Percentiles rank a stretch among this genome's conserved stretches.
Conservation (phyloP, 2,113 vertebrate species). For the Passer montanus region DNA sequence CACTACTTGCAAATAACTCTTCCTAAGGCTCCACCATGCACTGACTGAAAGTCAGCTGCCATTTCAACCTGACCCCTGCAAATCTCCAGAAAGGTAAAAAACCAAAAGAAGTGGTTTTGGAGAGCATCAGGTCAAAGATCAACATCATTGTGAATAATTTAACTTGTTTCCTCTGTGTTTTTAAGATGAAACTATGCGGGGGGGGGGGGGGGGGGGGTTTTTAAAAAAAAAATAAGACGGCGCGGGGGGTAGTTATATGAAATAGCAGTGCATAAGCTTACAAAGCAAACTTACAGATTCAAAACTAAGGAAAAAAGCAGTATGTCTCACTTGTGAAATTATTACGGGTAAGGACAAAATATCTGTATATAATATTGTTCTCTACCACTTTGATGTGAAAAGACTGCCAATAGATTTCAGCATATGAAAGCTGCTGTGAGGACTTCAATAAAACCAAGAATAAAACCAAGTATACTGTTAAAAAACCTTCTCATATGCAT, state of each 20-base stretch:
- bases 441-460: conserved; percentile 51
- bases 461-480: conserved; percentile 18
- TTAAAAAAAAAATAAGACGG: too few relatives aligned
- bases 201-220: neutral
- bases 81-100: neutral
- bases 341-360: neutral
- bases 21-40: neutral
- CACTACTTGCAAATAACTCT: neutral
- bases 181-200: neutral
- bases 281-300: neutral
- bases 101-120: neutral
- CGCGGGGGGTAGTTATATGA: neutral
- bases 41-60: neutral
- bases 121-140: neutral
- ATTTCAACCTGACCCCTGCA: neutral
- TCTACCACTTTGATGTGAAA: neutral
- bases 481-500: conserved; percentile 29
- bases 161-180: neutral
- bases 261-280: neutral
- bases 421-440: neutral
- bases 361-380: neutral
- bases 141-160: neutral
- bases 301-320: neutral
- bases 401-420: conserved; percentile 17
- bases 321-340: neutral